Conservation (phyloP, 2,113 vertebrate genomes). For the Porphyrio hochstetteri region DNA sequence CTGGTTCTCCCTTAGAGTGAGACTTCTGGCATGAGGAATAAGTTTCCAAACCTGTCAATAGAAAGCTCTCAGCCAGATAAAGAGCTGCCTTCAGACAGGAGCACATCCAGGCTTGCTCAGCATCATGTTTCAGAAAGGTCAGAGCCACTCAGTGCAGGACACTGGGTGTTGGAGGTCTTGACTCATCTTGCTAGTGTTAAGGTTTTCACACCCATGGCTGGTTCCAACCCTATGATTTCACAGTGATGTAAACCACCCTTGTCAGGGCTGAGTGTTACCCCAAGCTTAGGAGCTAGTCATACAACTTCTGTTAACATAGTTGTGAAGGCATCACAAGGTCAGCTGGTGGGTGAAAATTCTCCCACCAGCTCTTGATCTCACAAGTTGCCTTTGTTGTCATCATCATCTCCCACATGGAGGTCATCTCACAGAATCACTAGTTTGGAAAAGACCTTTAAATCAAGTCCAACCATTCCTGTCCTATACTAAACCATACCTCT, state of each 20-base stretch:
- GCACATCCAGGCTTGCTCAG: neutral
- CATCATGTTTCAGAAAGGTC: neutral
- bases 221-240: neutral
- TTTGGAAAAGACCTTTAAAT: too few relatives aligned
- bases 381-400: neutral
- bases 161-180: neutral
- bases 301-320: neutral
- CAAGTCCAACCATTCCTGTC: too few relatives aligned
- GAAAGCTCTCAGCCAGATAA: neutral
- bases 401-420: neutral
- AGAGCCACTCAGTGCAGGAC: neutral
- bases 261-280: neutral
- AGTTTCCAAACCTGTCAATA: neutral
- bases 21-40: neutral
- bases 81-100: neutral
- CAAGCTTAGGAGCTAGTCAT: neutral
- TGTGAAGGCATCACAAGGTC: neutral
- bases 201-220: neutral
- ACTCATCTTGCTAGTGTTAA: neutral
- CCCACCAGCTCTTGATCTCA: neutral
- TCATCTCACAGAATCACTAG: neutral
- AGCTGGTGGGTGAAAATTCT: neutral
- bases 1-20: neutral
- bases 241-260: neutral
- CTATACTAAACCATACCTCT: too few relatives aligned